Evolutionary conservation across 2,113 vertebrate genomes (phyloP).

Genomic region (Formicarius rufipectus): DNA sequence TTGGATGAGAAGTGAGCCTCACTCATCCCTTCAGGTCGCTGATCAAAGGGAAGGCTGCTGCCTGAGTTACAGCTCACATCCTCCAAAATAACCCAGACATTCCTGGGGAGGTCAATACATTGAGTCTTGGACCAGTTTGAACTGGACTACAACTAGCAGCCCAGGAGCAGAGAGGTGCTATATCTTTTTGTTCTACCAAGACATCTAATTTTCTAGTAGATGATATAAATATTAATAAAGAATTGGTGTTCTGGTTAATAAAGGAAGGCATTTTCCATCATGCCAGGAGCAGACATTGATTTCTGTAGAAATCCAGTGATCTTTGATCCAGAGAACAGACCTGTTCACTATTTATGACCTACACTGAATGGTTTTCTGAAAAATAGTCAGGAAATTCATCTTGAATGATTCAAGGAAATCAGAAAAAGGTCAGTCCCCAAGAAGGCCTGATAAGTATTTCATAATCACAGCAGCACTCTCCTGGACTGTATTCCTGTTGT

Average conservation of each 20-base stretch:
- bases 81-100: not conserved
- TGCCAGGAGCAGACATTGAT: not conserved
- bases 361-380: not conserved
- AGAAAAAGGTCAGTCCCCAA: not conserved
- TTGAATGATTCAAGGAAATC: slow-evolving; percentile 26
- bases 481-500: not conserved
- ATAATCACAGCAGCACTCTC: not conserved
- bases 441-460: not conserved
- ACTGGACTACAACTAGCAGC: not conserved
- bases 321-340: not conserved
- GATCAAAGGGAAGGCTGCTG: not conserved
- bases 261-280: not conserved
- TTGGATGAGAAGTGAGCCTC: not conserved
- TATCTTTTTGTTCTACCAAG: not conserved
- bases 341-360: not conserved
- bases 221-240: slow-evolving; percentile 9
- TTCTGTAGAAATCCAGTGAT: not conserved
- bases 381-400: not conserved
- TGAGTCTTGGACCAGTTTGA: not conserved
- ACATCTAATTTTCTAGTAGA: not conserved
- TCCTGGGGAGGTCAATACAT: not conserved
- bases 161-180: not conserved
- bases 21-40: not conserved
- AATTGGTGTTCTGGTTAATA: not conserved
- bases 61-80: not conserved